phyloP scores from a whole-genome alignment of 1,140 invertebrate genomes.

The Oreohelix idahoensis region DNA sequence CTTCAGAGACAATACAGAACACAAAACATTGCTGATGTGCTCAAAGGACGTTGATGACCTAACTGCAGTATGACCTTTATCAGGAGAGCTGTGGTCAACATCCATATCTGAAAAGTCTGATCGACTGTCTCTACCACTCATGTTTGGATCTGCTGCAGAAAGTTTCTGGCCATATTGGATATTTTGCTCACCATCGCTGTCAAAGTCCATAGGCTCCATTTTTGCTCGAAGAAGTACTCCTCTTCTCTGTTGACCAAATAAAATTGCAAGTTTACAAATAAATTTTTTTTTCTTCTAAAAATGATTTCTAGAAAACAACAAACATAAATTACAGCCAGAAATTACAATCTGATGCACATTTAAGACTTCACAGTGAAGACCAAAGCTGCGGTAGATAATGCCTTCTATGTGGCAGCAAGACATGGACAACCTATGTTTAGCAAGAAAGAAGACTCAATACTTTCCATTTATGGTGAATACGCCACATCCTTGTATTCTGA shows the following conservation, averaged over 20 bases:
- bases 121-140: background rate
- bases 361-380: too few relatives aligned
- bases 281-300: too few relatives aligned
- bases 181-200: conserved; percentile 21
- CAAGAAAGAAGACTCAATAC: too few relatives aligned
- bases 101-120: conserved; percentile 37
- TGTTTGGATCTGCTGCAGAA: background rate
- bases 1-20: conserved; percentile 11
- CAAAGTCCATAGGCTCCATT: conserved; percentile 31
- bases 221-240: background rate
- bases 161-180: background rate
- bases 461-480: too few relatives aligned
- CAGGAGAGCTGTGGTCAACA: conserved; percentile 22
- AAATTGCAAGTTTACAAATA: too few relatives aligned
- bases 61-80: background rate
- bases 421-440: too few relatives aligned
- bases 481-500: too few relatives aligned
- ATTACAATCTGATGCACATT: too few relatives aligned
- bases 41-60: background rate
- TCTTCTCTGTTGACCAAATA: background rate
- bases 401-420: too few relatives aligned
- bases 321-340: too few relatives aligned
- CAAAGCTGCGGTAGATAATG: too few relatives aligned
- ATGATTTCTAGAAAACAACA: too few relatives aligned
- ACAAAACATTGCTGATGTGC: background rate